Evolutionary conservation across 2,888 invertebrate genomes (phyloP).

Genomic region (Ferrisia virgata): DNA sequence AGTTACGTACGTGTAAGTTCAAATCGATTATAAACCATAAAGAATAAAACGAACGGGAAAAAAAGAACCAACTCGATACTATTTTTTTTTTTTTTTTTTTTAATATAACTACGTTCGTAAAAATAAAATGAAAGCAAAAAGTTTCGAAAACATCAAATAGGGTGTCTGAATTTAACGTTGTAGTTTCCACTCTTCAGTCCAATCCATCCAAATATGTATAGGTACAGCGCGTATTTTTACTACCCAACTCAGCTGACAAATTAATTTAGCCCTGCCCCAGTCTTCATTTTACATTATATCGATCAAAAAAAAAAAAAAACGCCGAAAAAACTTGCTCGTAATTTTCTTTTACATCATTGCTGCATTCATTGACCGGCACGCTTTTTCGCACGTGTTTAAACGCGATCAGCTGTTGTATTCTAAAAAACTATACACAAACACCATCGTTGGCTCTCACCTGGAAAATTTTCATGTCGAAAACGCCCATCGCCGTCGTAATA

Average conservation of each 20-base stretch:
- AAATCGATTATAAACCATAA: too few relatives aligned
- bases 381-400: neutral
- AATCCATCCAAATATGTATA: too few relatives aligned
- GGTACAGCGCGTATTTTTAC: too few relatives aligned
- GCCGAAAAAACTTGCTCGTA: neutral
- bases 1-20: too few relatives aligned
- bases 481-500: neutral
- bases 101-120: too few relatives aligned
- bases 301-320: neutral
- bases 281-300: neutral
- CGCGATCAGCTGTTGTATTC: neutral
- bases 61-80: too few relatives aligned
- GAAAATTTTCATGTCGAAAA: neutral
- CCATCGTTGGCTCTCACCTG: neutral
- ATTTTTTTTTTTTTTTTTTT: too few relatives aligned
- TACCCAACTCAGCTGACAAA: neutral
- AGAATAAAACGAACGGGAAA: too few relatives aligned
- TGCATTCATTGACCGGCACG: neutral
- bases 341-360: neutral
- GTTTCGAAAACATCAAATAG: too few relatives aligned
- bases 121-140: too few relatives aligned
- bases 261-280: neutral
- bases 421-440: neutral
- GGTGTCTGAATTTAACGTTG: too few relatives aligned
- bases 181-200: too few relatives aligned